Evolutionary conservation across 1,140 invertebrate genomes (phyloP).

Genomic region (Trichonephila clavipes): DNA sequence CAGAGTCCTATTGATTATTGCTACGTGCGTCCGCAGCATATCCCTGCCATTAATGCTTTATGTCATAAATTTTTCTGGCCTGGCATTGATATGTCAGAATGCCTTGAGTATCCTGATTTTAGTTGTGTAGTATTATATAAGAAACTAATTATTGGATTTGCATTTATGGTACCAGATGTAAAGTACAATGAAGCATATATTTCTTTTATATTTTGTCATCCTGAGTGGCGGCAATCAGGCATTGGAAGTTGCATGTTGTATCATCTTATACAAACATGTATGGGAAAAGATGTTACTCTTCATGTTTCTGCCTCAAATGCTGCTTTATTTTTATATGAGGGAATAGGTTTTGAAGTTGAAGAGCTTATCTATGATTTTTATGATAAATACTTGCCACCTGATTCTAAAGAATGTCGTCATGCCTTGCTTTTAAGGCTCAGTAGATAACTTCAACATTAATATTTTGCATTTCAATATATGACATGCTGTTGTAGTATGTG

Average conservation of each 20-base stretch:
- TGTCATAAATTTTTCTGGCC: slow-evolving; percentile 93
- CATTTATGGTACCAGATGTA: slow-evolving; percentile 92
- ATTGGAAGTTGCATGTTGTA: slow-evolving; percentile 95
- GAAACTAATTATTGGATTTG: slow-evolving; percentile 92
- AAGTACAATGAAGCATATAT: slow-evolving; percentile 92
- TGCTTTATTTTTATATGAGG: slow-evolving; percentile 89
- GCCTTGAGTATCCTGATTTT: slow-evolving; percentile 94
- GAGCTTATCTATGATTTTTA: slow-evolving; percentile 94
- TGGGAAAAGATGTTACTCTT: slow-evolving; percentile 93
- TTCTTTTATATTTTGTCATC: slow-evolving; percentile 92
- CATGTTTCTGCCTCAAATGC: slow-evolving; percentile 95
- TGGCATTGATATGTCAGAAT: slow-evolving; percentile 94
- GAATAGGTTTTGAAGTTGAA: slow-evolving; percentile 95
- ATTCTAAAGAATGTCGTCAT: slow-evolving; percentile 91
- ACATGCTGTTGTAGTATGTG: no score
- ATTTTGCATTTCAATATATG: no score
- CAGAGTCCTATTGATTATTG: slow-evolving; percentile 88
- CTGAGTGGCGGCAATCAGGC: slow-evolving; percentile 90
- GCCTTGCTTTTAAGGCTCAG: slow-evolving; percentile 90
- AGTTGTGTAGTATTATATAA: slow-evolving; percentile 93
- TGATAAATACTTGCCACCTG: slow-evolving; percentile 91
- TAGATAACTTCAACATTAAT: slow-evolving; percentile 81
- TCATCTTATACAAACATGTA: slow-evolving; percentile 93
- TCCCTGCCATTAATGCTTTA: slow-evolving; percentile 91
- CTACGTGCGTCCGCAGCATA: slow-evolving; percentile 92